Conservation (phyloP, 2,888 invertebrate species). For the Noctua pronuba region DNA sequence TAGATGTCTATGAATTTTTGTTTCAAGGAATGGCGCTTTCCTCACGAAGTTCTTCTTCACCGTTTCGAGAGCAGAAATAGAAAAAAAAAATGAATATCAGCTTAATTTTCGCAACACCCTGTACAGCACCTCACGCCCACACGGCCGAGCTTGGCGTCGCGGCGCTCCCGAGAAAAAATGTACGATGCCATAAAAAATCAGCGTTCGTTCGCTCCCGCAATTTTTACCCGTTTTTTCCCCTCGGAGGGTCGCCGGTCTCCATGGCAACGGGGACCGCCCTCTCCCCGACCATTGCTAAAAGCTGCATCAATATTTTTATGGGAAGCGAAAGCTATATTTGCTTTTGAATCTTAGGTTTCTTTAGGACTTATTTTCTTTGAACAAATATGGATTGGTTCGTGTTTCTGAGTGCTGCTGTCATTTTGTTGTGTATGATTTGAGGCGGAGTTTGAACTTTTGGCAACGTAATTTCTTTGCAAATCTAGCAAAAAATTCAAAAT, state of each 20-base stretch:
- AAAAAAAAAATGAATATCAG: too few species aligned
- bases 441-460: too few species aligned
- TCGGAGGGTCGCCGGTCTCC: conserved; percentile 87
- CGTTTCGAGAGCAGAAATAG: too few species aligned
- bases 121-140: conserved; percentile 76
- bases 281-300: conserved; percentile 78
- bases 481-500: not conserved
- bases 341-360: conserved; percentile 68
- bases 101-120: conserved; percentile 68
- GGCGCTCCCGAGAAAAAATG: conserved; percentile 88
- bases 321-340: conserved; percentile 72
- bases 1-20: too few species aligned
- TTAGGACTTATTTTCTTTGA: conserved; percentile 39
- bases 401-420: not conserved
- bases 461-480: not conserved
- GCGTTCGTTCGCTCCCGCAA: conserved; percentile 88
- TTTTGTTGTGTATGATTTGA: not conserved
- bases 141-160: conserved; percentile 76
- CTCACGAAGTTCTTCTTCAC: too few species aligned
- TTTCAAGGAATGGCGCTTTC: too few species aligned
- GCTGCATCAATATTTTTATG: conserved; percentile 88
- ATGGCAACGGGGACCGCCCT: conserved; percentile 82
- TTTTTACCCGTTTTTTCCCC: conserved; percentile 91
- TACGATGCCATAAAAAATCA: conserved; percentile 90
- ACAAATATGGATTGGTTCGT: conserved; percentile 17